Evolutionary conservation across 2,113 vertebrate genomes (phyloP).

Genomic region (Notechis scutatus): DNA sequence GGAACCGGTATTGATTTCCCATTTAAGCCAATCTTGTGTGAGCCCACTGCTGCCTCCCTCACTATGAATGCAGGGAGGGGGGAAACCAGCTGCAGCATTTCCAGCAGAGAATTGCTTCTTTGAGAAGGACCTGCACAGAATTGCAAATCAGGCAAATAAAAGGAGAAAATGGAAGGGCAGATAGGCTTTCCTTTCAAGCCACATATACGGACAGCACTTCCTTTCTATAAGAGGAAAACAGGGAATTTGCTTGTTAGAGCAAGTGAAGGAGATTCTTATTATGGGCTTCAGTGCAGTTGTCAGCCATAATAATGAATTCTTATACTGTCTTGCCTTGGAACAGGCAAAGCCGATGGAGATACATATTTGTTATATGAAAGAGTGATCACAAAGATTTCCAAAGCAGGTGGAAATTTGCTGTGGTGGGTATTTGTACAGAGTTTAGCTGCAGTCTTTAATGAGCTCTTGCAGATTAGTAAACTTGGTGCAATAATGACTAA

Average conservation of each 20-base stretch:
- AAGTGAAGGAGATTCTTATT: constrained; percentile 61
- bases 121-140: constrained; percentile 53
- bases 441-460: constrained; percentile 44
- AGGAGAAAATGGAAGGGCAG: constrained; percentile 49
- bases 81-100: constrained; percentile 62
- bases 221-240: constrained; percentile 64
- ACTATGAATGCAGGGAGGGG: constrained; percentile 35
- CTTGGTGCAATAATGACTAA: constrained; percentile 32
- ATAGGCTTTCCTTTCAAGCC: constrained; percentile 63
- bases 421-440: constrained; percentile 45
- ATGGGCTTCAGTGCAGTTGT: constrained; percentile 52
- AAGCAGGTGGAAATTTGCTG: constrained; percentile 49
- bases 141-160: constrained; percentile 61
- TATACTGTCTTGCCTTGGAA: constrained; percentile 45
- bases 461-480: constrained; percentile 40
- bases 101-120: constrained; percentile 52
- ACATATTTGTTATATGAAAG: constrained; percentile 36
- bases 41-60: constrained; percentile 50
- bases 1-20: constrained; percentile 65
- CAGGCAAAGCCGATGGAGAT: constrained; percentile 37
- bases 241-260: constrained; percentile 63
- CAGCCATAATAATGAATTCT: constrained; percentile 55
- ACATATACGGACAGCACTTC: constrained; percentile 50
- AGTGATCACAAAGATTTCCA: constrained; percentile 22
- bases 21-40: constrained; percentile 55